Evolutionary conservation across 2,113 vertebrate species (phyloP).

Genomic region (Colinus virginianus): DNA sequence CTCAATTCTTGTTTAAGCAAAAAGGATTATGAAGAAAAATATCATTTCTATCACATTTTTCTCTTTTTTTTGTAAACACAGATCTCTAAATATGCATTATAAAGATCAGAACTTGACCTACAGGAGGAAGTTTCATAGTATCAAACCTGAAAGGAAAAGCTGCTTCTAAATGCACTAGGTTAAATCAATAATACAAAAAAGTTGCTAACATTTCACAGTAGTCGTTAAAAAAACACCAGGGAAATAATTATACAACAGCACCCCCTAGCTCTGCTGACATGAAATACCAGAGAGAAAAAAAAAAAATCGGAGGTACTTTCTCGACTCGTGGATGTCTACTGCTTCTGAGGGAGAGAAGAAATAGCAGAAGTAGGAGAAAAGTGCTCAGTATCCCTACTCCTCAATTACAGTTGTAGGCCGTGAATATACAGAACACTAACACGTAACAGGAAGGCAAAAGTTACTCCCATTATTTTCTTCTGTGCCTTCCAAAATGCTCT

Average conservation of each 20-base stretch:
- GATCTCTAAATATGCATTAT: background rate
- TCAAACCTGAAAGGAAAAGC: background rate
- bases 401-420: background rate
- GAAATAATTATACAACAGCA: constrained; percentile 55
- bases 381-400: background rate
- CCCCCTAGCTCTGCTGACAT: constrained; percentile 56
- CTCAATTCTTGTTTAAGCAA: background rate
- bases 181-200: background rate
- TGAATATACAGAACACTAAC: background rate
- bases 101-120: background rate
- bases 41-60: background rate
- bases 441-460: background rate
- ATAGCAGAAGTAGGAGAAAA: background rate
- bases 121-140: background rate
- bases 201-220: background rate
- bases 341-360: background rate
- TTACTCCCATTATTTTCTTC: accelerated
- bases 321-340: background rate
- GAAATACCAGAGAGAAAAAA: background rate
- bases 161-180: background rate
- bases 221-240: background rate
- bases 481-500: background rate
- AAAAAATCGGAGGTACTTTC: background rate
- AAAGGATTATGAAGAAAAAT: background rate
- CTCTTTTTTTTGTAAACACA: background rate